phyloP scores from a whole-genome alignment of 2,888 invertebrate genomes.

The Biston stratarius region DNA sequence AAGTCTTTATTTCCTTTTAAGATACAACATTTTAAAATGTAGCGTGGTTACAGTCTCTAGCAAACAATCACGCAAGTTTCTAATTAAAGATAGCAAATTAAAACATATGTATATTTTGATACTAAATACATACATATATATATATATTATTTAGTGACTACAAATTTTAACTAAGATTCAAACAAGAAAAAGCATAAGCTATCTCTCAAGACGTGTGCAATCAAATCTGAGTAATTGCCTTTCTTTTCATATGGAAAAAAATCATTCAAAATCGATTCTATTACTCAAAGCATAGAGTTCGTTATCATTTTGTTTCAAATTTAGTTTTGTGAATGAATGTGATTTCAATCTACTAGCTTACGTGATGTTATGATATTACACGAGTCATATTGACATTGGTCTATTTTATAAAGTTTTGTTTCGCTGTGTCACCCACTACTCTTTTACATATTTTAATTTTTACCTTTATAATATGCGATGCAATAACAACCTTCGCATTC shows the following conservation, averaged over 20 bases:
- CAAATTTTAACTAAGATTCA: not conserved
- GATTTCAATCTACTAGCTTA: slow-evolving; percentile 1
- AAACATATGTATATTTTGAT: not conserved
- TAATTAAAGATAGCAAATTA: not conserved
- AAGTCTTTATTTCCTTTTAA: no score
- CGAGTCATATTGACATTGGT: slow-evolving; percentile 12
- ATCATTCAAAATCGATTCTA: slow-evolving; percentile 16
- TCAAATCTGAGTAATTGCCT: slow-evolving; percentile 18
- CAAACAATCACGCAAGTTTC: not conserved
- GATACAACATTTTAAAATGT: not conserved
- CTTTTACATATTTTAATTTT: no score
- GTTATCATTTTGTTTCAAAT: slow-evolving; percentile 18
- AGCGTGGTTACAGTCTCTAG: no score
- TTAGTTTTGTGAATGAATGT: slow-evolving; percentile 8
- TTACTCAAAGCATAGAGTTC: slow-evolving; percentile 10
- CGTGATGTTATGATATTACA: not conserved
- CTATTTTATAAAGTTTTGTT: not conserved
- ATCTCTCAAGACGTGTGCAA: slow-evolving; percentile 15
- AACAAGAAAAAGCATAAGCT: slow-evolving; percentile 1
- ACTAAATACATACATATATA: not conserved
- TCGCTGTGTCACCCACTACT: no score
- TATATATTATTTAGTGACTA: slow-evolving; percentile 4
- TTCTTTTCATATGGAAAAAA: not conserved
- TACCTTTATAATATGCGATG: no score
- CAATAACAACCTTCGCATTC: no score